Conservation (phyloP, 2,797 vertebrate genomes). For the Tokudaia muenninki region DNA sequence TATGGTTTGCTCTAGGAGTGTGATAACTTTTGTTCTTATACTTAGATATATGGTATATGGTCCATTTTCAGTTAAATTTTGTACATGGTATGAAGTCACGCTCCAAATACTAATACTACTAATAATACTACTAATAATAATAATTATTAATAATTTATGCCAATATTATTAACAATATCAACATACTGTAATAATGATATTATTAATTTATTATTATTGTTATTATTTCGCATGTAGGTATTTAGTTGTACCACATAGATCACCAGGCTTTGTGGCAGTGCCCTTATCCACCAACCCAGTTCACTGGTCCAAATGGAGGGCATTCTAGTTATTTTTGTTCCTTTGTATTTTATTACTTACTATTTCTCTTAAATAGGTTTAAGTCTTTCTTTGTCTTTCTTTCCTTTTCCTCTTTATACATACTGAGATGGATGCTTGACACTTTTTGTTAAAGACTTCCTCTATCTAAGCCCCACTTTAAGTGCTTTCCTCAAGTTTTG, state of each 20-base stretch:
- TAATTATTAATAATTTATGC: background rate
- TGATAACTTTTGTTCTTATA: background rate
- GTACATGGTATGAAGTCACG: background rate
- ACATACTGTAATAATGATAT: background rate
- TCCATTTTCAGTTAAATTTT: background rate
- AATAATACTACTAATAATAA: background rate
- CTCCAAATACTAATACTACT: background rate
- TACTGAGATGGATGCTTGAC: constrained; percentile 2
- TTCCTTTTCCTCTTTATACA: background rate
- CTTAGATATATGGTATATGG: background rate
- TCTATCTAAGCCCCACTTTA: constrained; percentile 34
- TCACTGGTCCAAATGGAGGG: background rate
- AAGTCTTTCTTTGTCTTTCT: background rate
- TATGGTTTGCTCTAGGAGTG: background rate
- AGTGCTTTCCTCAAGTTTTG: background rate
- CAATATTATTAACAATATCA: background rate
- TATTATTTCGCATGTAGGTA: background rate
- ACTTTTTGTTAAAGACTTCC: background rate
- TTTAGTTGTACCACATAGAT: background rate
- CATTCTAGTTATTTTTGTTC: constrained; percentile 30
- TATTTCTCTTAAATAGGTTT: background rate
- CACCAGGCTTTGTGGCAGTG: background rate
- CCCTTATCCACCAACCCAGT: background rate
- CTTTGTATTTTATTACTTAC: constrained; percentile 41
- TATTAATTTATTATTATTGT: background rate